Percentiles rank a stretch among this genome's conserved stretches.
These are phyloP conservation scores for Chrysomela aeneicollis DNA, from an alignment of 2,888 invertebrate genomes.

Conservation along the genomic window DNA sequence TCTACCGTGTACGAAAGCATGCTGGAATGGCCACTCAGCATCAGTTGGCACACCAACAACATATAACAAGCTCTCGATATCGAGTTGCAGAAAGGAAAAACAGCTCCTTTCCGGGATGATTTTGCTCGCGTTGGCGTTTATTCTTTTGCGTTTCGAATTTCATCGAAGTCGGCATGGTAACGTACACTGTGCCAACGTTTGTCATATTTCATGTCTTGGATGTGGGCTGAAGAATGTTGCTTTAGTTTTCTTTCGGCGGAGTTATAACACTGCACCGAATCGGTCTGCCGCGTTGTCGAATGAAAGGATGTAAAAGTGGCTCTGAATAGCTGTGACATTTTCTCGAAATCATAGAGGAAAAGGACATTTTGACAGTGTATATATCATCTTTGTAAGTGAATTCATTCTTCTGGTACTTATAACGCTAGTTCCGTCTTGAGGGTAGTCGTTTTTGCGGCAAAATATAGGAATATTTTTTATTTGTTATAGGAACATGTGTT, in stretches of 20 bases:
- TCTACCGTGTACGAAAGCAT: no score
- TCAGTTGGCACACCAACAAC: not conserved
- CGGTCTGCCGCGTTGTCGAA: not conserved
- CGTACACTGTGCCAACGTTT: conserved; percentile 32
- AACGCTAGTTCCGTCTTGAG: no score
- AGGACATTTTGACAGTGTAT: no score
- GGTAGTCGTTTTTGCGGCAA: no score
- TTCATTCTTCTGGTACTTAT: no score
- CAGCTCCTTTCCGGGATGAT: not conserved
- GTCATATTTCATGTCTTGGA: conserved; percentile 32
- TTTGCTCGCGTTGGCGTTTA: not conserved
- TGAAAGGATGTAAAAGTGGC: not conserved
- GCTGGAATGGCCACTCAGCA: not conserved
- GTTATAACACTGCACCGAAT: conserved; percentile 11
- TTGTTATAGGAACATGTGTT: no score
- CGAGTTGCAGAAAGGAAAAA: not conserved
- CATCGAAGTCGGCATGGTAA: conserved; percentile 7
- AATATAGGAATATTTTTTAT: no score
- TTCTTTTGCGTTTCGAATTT: not conserved
- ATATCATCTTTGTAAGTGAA: no score
- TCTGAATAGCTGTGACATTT: not conserved
- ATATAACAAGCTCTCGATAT: not conserved
- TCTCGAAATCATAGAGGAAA: no score
- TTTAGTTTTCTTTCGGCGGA: conserved; percentile 11
- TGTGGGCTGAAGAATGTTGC: conserved; percentile 1